These are phyloP conservation scores for Phataginus tetradactyla DNA, from an alignment of 2,797 vertebrate species.

Conservation along the genomic window DNA sequence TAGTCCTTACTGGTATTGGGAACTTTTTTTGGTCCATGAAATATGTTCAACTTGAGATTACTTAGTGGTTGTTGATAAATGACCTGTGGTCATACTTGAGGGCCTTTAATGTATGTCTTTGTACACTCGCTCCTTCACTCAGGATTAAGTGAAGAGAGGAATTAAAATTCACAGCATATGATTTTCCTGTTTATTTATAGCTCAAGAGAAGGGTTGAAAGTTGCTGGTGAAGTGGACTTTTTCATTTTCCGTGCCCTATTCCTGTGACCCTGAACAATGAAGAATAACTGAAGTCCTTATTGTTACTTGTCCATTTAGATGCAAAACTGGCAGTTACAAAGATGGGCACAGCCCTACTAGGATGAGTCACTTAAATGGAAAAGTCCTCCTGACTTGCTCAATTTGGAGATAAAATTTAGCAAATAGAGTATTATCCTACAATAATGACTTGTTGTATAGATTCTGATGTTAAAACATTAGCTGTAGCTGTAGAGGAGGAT, in stretches of 20 bases:
- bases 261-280: background rate
- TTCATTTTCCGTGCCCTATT: conserved; percentile 42
- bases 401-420: conserved; percentile 11
- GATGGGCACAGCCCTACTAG: background rate
- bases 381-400: background rate
- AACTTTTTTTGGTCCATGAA: conserved; percentile 28
- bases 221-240: background rate
- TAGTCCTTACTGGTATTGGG: background rate
- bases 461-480: conserved; percentile 39
- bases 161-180: conserved; percentile 28
- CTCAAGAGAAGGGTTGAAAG: conserved; percentile 9
- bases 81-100: background rate
- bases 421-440: background rate
- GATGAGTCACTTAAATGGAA: conserved; percentile 17
- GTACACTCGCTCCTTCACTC: background rate
- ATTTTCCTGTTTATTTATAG: background rate
- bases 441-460: conserved; percentile 15
- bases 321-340: conserved; percentile 17
- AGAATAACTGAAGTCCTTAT: background rate
- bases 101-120: background rate
- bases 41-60: conserved; percentile 15
- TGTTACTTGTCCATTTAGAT: conserved; percentile 7
- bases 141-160: background rate
- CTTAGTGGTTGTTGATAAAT: conserved; percentile 33
- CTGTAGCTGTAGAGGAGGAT: background rate